phyloP scores from a whole-genome alignment of 1,140 invertebrate genomes.

The Trinorchestia longiramus region DNA sequence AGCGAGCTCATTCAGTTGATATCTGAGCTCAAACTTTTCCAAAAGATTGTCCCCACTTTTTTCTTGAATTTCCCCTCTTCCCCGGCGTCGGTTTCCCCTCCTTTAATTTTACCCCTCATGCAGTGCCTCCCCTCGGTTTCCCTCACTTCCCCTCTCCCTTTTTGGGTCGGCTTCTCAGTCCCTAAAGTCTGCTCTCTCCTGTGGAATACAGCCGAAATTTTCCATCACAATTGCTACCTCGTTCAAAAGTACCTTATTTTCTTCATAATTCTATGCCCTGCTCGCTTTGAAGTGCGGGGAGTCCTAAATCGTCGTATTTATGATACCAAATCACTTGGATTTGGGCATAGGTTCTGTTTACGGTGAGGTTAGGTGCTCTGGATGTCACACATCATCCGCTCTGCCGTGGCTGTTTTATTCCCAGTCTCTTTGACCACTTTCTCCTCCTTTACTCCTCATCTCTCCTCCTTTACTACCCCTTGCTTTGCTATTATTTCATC shows the following conservation, averaged over 20 bases:
- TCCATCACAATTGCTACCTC: neutral
- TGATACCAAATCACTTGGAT: neutral
- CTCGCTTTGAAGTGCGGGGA: neutral
- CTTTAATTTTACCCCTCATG: conserved; percentile 48
- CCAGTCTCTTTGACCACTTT: conserved; percentile 43
- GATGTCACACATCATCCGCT: conserved; percentile 33
- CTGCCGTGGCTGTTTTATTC: conserved; percentile 44
- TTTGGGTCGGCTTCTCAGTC: conserved; percentile 10
- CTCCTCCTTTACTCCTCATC: conserved; percentile 28
- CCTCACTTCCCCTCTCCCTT: conserved; percentile 47
- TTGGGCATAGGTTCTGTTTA: neutral
- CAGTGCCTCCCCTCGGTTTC: conserved; percentile 22
- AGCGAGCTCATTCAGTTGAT: conserved; percentile 41
- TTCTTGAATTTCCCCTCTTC: conserved; percentile 3
- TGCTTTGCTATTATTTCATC: neutral
- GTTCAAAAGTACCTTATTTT: neutral
- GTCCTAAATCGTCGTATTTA: neutral
- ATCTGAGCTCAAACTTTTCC: conserved; percentile 52
- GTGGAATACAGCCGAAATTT: neutral
- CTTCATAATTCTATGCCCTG: neutral
- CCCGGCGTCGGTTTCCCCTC: conserved; percentile 27
- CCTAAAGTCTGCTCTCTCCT: neutral
- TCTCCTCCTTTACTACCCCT: neutral
- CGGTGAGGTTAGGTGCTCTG: neutral
- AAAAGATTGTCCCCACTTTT: conserved; percentile 48